These are phyloP conservation scores for Numenius phaeopus DNA, from an alignment of 2,797 vertebrate genomes.

Conservation along the genomic window DNA sequence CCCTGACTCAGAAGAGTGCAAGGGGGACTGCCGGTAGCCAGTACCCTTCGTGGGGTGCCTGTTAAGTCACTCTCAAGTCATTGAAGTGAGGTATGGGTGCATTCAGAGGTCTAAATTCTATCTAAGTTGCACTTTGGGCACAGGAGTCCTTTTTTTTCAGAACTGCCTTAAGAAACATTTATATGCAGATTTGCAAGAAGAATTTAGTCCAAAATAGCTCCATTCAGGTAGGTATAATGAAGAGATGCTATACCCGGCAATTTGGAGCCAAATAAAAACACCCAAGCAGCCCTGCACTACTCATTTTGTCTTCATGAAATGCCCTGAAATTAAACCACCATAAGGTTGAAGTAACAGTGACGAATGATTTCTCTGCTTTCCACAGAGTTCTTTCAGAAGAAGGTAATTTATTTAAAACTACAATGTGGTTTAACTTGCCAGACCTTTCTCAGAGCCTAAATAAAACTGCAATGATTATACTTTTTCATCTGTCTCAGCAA, in stretches of 20 bases:
- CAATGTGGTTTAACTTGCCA: conserved; percentile 36
- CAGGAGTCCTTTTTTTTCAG: not conserved
- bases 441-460: conserved; percentile 54
- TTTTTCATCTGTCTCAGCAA: conserved; percentile 14
- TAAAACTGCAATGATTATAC: conserved; percentile 41
- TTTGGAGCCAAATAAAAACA: conserved; percentile 4
- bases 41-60: rapidly evolving
- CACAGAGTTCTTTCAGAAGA: not conserved
- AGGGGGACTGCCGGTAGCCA: not conserved
- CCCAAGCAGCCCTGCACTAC: not conserved
- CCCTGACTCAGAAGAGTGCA: not conserved
- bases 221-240: not conserved
- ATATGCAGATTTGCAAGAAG: not conserved
- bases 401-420: conserved; percentile 42
- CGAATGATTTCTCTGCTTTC: not conserved
- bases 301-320: not conserved
- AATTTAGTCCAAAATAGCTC: not conserved
- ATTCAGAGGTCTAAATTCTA: not conserved
- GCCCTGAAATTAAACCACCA: conserved; percentile 1
- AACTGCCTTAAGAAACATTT: not conserved
- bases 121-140: not conserved
- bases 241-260: not conserved
- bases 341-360: not conserved
- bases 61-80: not conserved
- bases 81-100: not conserved